Base-by-base conservation (phyloP, 2,888 invertebrate species). In the Slavum lentiscoides region DNA sequence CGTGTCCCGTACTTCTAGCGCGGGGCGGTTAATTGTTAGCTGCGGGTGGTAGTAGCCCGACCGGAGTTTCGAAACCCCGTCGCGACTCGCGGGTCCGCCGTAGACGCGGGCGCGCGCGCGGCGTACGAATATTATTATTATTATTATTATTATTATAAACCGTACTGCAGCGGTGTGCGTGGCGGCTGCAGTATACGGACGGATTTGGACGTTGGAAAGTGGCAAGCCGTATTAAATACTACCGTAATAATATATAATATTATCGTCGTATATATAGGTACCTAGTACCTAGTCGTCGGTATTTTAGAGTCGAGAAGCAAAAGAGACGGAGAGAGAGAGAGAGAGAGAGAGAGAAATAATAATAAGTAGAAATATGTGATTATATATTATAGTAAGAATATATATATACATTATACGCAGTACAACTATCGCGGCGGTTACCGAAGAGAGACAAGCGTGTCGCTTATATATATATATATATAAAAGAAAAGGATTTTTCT, bases 21-120 rank as follows among this genome's bases (percentile, higher is more conserved):
- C 58, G 19, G 72, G 72, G 80, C 66, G 80, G 80, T 80, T 80
- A 80, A 80, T 80, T 80, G 80, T 80, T 80, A 80, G 66, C 80
- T 66, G 70, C 80, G 80, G 80, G 80, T 80, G 80, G 80, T 80
- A 80, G 64, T n/a, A n/a, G 4, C 55, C 61, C 72, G 15, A n/a
- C 58, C 72, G 30, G 30, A 30, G 30, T 72, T 72, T 72, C 8
- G 80, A 62, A 39, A 80, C 80, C 80, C 80, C 80, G 80, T 64
- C 64, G 80, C n/a, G 80, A 23, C 67, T 30, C 30, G 30, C 30
- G 30, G 30, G 30, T 30, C 30, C 30, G 30, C 30, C 4, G 30
- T 30, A 68, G 61, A 62, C 43, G 37, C 64, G n/a, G 11, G 49
- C 23, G 37, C 64, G n/a, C 61, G 8, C 53, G 30, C 30, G 15